These are phyloP conservation scores for Pandion haliaetus DNA, from an alignment of 2,113 vertebrate genomes.

Conservation along the genomic window DNA sequence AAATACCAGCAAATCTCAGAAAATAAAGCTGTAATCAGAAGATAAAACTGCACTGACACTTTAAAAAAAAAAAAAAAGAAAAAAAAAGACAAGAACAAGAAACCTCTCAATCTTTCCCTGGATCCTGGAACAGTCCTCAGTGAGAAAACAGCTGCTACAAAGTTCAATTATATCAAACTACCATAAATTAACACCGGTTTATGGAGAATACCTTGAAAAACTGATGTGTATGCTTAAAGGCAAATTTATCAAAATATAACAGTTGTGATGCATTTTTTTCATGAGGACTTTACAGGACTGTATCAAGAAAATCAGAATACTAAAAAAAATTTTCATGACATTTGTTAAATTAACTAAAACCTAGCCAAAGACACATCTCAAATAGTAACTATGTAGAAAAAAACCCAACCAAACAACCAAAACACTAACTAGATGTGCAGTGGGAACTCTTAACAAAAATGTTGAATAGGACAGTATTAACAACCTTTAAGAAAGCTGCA, in stretches of 20 bases:
- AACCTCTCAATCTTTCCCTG: not conserved
- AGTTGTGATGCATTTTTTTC: not conserved
- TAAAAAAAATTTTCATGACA: not conserved
- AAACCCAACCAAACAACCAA: not conserved
- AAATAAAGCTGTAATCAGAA: not conserved
- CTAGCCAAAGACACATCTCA: not conserved
- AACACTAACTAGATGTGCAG: not conserved
- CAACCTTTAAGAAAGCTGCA: not conserved
- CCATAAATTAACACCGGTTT: not conserved
- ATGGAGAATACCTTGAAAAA: not conserved
- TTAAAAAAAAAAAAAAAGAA: no score
- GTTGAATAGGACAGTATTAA: not conserved
- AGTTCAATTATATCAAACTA: not conserved
- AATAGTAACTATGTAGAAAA: not conserved
- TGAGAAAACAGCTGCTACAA: not conserved
- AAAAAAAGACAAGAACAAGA: not conserved
- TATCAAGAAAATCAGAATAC: not conserved
- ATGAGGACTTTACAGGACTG: not conserved
- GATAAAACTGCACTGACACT: not conserved
- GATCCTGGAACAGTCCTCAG: not conserved
- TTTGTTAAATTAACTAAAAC: not conserved
- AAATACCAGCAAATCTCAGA: not conserved
- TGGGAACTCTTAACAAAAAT: not conserved
- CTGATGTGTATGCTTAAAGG: not conserved
- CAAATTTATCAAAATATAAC: not conserved